Base-by-base conservation (phyloP, 2,888 invertebrate genomes). In the Apodemia zela region DNA sequence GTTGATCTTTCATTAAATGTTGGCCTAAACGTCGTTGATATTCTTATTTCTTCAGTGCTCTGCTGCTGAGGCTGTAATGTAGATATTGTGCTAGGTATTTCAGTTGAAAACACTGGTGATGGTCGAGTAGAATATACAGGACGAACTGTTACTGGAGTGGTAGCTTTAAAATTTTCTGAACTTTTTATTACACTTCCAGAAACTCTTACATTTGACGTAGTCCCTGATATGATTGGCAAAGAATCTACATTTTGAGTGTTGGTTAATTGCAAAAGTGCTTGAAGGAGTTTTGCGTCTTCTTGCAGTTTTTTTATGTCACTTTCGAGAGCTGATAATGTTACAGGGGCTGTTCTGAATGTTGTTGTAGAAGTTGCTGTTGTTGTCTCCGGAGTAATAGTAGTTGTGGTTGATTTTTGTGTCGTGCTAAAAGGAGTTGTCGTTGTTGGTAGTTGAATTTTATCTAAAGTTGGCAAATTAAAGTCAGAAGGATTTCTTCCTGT, bases 121-220 rank as follows among this genome's bases (percentile, higher is more conserved):
- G 70, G 82, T 82, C 49, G 82, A 57, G 79, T 75, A 60, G 82
- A 79, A 68, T 82, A 89, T 8, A 89, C 79, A 17, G 89, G 90
- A 62, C 84, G 80, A 66, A 82, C 68, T 67, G 81, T 85, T 63
- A 83, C 71, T 33, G 85, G 82, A 35, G 88, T 88, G 7, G 89
- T 89, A 33, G 87, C 84, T 69, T 82, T 87, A 49, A 87, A 84
- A 29, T 77, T 79, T 67, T 85, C 66, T 35, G 86, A 84, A 21
- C 89, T 88, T 18, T 85, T 85, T 63, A 79, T 79, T 60, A 85
- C 85, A 65, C 88, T 86, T 51, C 88, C 87, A 29, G 88, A 82
- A 71, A 90, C 82, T 68, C 89, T 82, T 35, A 90, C 85, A 68
- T 89, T 89, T 59, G 90, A 89, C 29, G 89, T 89, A 25, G 87